Base-by-base conservation (phyloP, 2,888 invertebrate species). In the Oligia latruncula region DNA sequence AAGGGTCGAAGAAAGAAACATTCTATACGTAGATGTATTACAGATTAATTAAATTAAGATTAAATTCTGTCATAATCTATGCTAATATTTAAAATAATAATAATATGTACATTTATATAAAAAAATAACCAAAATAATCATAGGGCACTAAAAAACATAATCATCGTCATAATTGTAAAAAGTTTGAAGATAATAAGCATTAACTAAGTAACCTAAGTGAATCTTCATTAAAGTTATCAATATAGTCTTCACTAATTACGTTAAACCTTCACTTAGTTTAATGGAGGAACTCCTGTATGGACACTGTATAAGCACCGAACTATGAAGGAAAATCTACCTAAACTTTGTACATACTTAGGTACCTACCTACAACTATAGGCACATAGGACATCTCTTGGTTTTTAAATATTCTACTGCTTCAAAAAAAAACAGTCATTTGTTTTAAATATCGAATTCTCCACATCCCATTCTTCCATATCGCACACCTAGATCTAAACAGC, bases 181-280 rank as follows among this genome's bases (percentile, higher is more conserved):
- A 71, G 40, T 35, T 55, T 55, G 46, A 55, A 62, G 40, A 52
- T 62, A 60, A 43, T 49, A 3, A 55, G n/a, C 17, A 65, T 52
- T 58, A 52, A n/a, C 43, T 43, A n/a, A 60, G 66, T 52, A 35
- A n/a, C 49, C 2, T 58, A 64, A 65, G 35, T 46, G 40, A 60
- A 64, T n/a, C 40, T 82, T 55, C 62, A 55, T 67, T 64, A 23
- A 17, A 43, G 46, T 71, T 74, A 49, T 76, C 35, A 76, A 67
- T 40, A 62, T 68, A 71, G 60, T 71, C 11, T 66, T 46, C 43
- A 35, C 17, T 81, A 62, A 81, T 73, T 35, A 62, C 46, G 15
- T 73, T 74, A 40, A 64, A 64, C 62, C 55, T 64, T 49, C 40
- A 46, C 52, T 76, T 62, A 76, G 55, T 64, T 80, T 55, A 76